Evolutionary conservation across 2,888 invertebrate species (phyloP).

Genomic region (Agrochola circellaris): DNA sequence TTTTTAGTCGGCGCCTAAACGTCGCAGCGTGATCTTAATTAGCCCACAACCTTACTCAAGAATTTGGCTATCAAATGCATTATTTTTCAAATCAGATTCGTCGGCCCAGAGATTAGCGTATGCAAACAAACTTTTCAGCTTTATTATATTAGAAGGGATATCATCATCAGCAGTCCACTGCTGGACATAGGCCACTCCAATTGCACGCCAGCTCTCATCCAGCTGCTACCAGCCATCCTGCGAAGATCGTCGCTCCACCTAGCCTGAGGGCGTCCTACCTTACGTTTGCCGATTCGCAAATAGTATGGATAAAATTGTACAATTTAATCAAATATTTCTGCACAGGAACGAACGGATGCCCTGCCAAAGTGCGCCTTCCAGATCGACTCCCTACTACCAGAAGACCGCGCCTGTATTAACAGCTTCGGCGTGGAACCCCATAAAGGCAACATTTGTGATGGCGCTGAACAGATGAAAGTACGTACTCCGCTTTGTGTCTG

Average conservation of each 20-base stretch:
- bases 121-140: background rate
- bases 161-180: no score
- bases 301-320: no score
- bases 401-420: conserved; percentile 86
- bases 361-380: conserved; percentile 86
- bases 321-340: conserved; percentile 9
- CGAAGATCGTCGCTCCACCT: no score
- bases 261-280: no score
- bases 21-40: background rate
- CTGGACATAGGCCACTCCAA: no score
- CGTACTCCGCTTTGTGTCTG: background rate
- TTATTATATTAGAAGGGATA: background rate
- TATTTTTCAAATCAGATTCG: background rate
- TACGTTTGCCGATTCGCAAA: no score
- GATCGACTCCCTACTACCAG: conserved; percentile 84
- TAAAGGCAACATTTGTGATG: conserved; percentile 79
- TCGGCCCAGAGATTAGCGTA: background rate
- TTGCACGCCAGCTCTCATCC: no score
- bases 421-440: conserved; percentile 83
- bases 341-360: conserved; percentile 83
- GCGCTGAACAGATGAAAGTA: conserved; percentile 88
- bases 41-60: background rate
- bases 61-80: background rate
- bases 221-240: no score
- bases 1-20: no score